Evolutionary conservation across 2,888 invertebrate species (phyloP), one percentile per base, ranked within the genome.

Genomic region (Arge pagana): DNA sequence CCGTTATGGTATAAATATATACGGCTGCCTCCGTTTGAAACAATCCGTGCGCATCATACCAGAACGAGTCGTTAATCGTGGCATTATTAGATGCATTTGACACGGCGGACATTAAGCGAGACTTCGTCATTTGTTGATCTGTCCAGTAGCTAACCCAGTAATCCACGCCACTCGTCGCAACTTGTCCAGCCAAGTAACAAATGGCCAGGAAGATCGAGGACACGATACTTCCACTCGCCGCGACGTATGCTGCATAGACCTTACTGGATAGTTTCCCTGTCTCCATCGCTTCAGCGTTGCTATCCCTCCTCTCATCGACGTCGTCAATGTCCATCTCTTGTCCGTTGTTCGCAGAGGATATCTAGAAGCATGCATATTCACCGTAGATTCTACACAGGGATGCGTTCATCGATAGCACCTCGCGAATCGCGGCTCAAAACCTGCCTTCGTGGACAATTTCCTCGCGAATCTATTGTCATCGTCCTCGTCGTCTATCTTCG

Each of bases 81-180:
- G n/a, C n/a, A n/a, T n/a, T n/a, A n/a, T n/a, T n/a, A n/a, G n/a
- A n/a, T n/a, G n/a, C n/a, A n/a, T n/a, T 19, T 15, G 3, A 35
- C 16, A 66, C 55, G 0, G 36, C n/a, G 23, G n/a, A 18, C n/a
- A n/a, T n/a, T n/a, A n/a, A n/a, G n/a, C n/a, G n/a, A n/a, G n/a
- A n/a, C n/a, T n/a, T n/a, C n/a, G n/a, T n/a, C n/a, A n/a, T n/a
- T n/a, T n/a, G n/a, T n/a, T 67, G 4, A 19, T 68, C 70, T 3
- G 66, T 68, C 89, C 89, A 90, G 64, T 82, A 84, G 60, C 88
- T 87, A 0, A 90, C 80, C 81, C 89, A 91, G 63, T 82, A 90
- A 65, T 91, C 91, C n/a, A 10, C 81, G 0, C 83, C 82, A 11
- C 86, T 87, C 0, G 86, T 85, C 15, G 83, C 74, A 0, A 78